These are phyloP conservation scores for Rhea pennata DNA, from an alignment of 2,113 vertebrate species.

Conservation along the genomic window DNA sequence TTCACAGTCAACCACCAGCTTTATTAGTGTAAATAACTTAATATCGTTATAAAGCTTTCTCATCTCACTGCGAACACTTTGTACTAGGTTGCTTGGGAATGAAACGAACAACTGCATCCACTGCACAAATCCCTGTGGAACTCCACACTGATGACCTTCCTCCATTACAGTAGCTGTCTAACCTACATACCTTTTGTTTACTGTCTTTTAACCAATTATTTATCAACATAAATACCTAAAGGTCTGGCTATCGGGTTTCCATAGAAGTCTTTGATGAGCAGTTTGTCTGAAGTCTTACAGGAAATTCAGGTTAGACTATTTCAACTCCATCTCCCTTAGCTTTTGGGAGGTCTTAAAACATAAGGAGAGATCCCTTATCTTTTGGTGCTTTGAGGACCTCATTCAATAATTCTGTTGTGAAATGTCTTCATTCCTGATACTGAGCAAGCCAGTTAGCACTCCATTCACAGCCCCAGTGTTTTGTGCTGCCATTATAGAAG, in stretches of 20 bases:
- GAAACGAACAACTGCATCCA: not conserved
- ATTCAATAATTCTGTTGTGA: conserved; percentile 4
- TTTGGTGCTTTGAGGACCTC: not conserved
- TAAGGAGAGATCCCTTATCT: not conserved
- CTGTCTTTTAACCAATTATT: conserved; percentile 53
- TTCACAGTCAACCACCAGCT: conserved; percentile 8
- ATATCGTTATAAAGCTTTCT: conserved; percentile 33
- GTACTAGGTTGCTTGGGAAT: conserved; percentile 35
- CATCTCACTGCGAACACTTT: conserved; percentile 15
- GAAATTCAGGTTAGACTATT: conserved; percentile 43
- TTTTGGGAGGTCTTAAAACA: not conserved
- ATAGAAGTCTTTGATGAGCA: conserved; percentile 26
- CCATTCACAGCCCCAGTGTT: not conserved
- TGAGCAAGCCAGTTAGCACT: not conserved
- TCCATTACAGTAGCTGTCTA: conserved; percentile 18
- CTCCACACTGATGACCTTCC: conserved; percentile 1
- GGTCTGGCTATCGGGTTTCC: conserved; percentile 27
- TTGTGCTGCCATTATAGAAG: not conserved
- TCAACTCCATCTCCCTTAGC: conserved; percentile 11
- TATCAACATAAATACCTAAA: conserved; percentile 55
- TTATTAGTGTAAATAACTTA: conserved; percentile 42
- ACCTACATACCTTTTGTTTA: conserved; percentile 57
- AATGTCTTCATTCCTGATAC: not conserved
- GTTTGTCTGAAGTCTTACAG: conserved; percentile 47
- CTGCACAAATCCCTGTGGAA: conserved; percentile 37